Evolutionary conservation across 2,888 invertebrate genomes (phyloP).

Genomic region (Parnassius smintheus): DNA sequence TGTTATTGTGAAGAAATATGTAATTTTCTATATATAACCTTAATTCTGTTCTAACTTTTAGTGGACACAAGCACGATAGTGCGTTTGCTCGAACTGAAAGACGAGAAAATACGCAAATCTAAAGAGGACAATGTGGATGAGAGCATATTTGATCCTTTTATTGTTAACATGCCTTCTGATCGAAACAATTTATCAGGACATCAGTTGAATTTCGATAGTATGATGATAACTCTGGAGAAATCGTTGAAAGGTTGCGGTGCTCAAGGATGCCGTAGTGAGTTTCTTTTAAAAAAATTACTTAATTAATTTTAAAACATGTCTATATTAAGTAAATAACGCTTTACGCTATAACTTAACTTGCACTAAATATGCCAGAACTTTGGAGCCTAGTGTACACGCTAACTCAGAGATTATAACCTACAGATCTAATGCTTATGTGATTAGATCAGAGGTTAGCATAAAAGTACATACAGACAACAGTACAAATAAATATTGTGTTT

Average conservation of each 20-base stretch:
- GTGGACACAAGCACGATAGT: conserved; percentile 53
- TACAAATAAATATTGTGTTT: neutral
- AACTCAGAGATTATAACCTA: too few relatives aligned
- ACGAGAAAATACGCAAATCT: conserved; percentile 40
- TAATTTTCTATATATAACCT: neutral
- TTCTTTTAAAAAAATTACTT: neutral
- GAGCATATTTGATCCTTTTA: conserved; percentile 50
- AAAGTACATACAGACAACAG: too few relatives aligned
- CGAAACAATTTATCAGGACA: conserved; percentile 46
- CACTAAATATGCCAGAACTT: too few relatives aligned
- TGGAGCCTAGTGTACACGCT: too few relatives aligned
- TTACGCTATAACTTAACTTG: too few relatives aligned
- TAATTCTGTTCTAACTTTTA: conserved; percentile 19
- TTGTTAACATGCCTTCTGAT: conserved; percentile 48
- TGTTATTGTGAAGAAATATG: neutral
- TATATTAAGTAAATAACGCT: neutral
- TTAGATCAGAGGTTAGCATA: too few relatives aligned
- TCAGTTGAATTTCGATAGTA: conserved; percentile 47
- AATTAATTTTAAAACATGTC: neutral
- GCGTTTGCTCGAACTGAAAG: conserved; percentile 52
- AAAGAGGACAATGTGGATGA: conserved; percentile 42
- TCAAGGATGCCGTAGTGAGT: conserved; percentile 54
- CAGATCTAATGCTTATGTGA: too few relatives aligned
- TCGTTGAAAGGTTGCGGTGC: conserved; percentile 53
- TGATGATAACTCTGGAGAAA: conserved; percentile 49